Evolutionary conservation across 2,888 invertebrate genomes (phyloP), one percentile per base, ranked within the genome.

Genomic region (Erpobdella octoculata): DNA sequence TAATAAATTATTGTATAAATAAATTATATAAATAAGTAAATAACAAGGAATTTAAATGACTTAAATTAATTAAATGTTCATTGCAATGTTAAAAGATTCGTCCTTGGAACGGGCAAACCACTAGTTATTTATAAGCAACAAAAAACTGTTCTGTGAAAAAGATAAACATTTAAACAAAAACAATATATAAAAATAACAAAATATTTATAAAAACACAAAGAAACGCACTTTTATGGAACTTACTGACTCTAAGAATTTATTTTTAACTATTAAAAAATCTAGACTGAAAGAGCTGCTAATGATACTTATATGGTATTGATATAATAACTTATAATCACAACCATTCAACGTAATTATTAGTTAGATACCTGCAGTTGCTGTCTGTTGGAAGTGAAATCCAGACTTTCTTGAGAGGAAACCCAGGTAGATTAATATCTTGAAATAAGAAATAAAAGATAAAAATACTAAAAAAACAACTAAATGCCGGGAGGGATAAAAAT

Each of bases 401-500:
- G 82, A 79, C 73, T 83, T 82, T 72, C 81, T 81, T n/a, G 82
- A 81, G 31, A 84, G 77, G 53, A 84, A 77, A 8, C 84, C 84
- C 31, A 84, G 76, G 76, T 84, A 83, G 31, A 84, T 77, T 37
- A 84, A 73, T 68, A 84, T 79, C 83, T 83, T 76, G 35, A 76
- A 31, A 41, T 15, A 53, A 66, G 67, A 35, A 36, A n/a, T 31
- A 65, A 25, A 12, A 15, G n/a, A 41, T 41, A 25, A 28, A 41
- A 31, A 15, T 35, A 41, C 37, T 18, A 67, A 28, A 37, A 37
- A 12, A 21, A n/a, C 18, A 28, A 59, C 59, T 59, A 25, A n/a
- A n/a, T n/a, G n/a, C n/a, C n/a, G n/a, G n/a, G n/a, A n/a, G n/a
- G n/a, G n/a, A n/a, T n/a, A n/a, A n/a, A n/a, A n/a, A n/a, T n/a